These are phyloP conservation scores for Caranx melampygus DNA, from an alignment of 2,113 vertebrate genomes.

Conservation along the genomic window DNA sequence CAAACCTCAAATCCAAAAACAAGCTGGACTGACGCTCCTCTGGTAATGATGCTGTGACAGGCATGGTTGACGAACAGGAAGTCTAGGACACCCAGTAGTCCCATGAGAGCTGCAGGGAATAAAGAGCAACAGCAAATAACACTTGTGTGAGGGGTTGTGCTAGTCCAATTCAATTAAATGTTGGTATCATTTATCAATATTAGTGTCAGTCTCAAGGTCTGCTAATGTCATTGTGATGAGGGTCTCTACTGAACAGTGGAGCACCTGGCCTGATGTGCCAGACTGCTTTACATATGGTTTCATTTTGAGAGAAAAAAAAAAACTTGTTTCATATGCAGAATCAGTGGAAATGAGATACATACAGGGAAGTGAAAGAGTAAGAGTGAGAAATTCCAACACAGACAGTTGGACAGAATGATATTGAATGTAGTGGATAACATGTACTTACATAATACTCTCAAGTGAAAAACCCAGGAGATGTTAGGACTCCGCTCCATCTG, in stretches of 20 bases:
- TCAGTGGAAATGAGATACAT: neutral
- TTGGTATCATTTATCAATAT: neutral
- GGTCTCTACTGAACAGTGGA: neutral
- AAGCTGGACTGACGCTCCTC: slow-evolving; percentile 95
- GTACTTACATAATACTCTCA: slow-evolving; percentile 94
- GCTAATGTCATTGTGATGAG: neutral
- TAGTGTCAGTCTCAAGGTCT: neutral
- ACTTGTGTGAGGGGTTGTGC: neutral
- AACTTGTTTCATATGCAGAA: slow-evolving; percentile 5
- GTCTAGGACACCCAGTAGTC: slow-evolving; percentile 90
- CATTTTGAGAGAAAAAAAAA: slow-evolving; percentile 2
- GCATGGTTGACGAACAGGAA: slow-evolving; percentile 95
- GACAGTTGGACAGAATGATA: neutral
- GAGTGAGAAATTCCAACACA: neutral
- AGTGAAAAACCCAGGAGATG: slow-evolving; percentile 97
- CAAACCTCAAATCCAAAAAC: slow-evolving; percentile 97
- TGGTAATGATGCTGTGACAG: slow-evolving; percentile 94
- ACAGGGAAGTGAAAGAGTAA: slow-evolving; percentile 14
- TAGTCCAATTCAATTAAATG: no score
- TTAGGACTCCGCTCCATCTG: slow-evolving; percentile 99
- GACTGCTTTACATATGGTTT: slow-evolving; percentile 56
- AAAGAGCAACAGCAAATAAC: neutral
- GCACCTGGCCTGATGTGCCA: slow-evolving; percentile 31
- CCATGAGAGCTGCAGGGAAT: slow-evolving; percentile 87
- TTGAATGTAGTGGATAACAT: neutral